Evolutionary conservation across 2,113 vertebrate genomes (phyloP).

Genomic region (Redunca redunca): DNA sequence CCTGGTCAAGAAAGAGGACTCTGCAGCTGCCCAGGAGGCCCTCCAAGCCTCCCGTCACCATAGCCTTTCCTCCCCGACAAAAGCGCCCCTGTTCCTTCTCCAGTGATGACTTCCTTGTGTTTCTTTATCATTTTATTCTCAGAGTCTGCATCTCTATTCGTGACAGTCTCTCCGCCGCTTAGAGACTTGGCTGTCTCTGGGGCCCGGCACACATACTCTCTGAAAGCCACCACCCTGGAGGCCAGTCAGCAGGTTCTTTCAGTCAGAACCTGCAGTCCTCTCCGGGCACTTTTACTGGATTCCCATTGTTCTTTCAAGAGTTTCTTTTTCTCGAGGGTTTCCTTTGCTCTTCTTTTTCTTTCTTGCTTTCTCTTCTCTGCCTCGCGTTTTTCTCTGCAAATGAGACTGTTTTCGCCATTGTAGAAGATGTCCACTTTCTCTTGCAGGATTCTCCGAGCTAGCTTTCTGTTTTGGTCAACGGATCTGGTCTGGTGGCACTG

Average conservation of each 20-base stretch:
- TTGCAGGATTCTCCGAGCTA: conserved; percentile 89
- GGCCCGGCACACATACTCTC: rapidly evolving
- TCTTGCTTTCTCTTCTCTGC: conserved; percentile 86
- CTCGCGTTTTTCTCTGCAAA: conserved; percentile 83
- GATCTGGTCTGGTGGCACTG: conserved; percentile 98
- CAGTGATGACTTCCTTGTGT: not conserved
- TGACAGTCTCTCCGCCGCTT: not conserved
- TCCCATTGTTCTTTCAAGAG: conserved; percentile 83
- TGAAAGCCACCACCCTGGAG: not conserved
- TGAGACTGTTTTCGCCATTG: conserved; percentile 88
- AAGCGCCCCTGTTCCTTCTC: not conserved
- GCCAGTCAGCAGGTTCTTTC: not conserved
- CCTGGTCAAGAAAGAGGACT: not conserved
- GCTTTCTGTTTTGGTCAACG: conserved; percentile 89
- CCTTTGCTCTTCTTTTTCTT: conserved; percentile 86
- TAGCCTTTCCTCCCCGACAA: not conserved
- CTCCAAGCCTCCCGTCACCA: rapidly evolving
- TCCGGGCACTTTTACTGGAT: not conserved
- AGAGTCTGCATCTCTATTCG: not conserved
- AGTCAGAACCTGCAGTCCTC: not conserved
- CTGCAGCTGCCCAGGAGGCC: not conserved
- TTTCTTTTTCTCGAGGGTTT: conserved; percentile 90
- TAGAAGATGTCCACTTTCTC: conserved; percentile 90
- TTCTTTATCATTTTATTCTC: not conserved
- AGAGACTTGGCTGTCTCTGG: not conserved